A percentile compares a stretch with the other conserved stretches of the same genome.
phyloP scores from a whole-genome alignment of 64 coral and sea anemone species.

The Stichodactyla mertensii region DNA sequence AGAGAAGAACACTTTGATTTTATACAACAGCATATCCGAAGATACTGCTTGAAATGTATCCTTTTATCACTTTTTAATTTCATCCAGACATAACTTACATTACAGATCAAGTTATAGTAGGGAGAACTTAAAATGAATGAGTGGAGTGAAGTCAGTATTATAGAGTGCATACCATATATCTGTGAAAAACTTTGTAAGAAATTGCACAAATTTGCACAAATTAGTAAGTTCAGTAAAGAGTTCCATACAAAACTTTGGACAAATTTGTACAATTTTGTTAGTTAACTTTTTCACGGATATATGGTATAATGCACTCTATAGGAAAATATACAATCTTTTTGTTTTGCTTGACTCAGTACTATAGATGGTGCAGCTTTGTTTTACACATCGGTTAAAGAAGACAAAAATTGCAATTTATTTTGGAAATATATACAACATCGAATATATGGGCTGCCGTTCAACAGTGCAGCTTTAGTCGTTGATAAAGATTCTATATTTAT shows the following conservation, averaged over 20 bases:
- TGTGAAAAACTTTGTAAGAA: no score
- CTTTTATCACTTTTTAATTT: slow-evolving; percentile 14
- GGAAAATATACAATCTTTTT: neutral
- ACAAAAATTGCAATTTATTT: slow-evolving; percentile 96
- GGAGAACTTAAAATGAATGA: no score
- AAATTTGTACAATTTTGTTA: no score
- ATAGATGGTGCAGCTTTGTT: slow-evolving; percentile 96
- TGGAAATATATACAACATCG: slow-evolving; percentile 92
- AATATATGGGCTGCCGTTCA: slow-evolving; percentile 98
- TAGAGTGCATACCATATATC: no score
- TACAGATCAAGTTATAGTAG: no score
- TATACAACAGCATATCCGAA: slow-evolving; percentile 97
- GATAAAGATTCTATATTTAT: slow-evolving; percentile 99
- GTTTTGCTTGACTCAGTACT: slow-evolving; percentile 43
- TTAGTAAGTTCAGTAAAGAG: no score
- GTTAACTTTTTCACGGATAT: no score
- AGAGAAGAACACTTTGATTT: slow-evolving; percentile 99
- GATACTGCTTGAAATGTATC: slow-evolving; percentile 99
- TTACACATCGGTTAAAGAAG: slow-evolving; percentile 99
- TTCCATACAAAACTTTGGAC: no score
- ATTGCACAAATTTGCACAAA: no score
- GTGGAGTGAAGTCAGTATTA: no score
- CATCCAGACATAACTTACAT: no score
- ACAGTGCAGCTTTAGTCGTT: slow-evolving; percentile 85
- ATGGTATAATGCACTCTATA: neutral